Base-by-base conservation (phyloP, 2,888 invertebrate species). In the Formica aserva region DNA sequence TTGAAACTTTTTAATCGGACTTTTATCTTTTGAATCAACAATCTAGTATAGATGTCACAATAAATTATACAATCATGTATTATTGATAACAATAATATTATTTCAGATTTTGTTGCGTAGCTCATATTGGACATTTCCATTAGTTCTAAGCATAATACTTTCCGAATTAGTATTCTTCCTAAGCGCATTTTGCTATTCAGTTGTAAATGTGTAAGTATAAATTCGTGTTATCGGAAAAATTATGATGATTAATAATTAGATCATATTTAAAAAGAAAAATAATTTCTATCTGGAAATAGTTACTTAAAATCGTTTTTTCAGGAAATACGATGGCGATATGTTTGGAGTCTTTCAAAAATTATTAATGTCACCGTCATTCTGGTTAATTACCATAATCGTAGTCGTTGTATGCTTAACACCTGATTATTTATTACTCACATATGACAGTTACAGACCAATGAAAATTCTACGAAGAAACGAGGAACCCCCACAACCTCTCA, bases 341-440 rank as follows among this genome's bases (percentile, higher is more conserved):
- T 95, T 96, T 0, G 96, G 96, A 88, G 96, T 97, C 0, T 97
- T 97, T 91, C 95, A 95, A 0, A 95, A 95, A 22, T 94, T 97
- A n/a, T 82, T 97, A n/a, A 85, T 92, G 0, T 96, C 97, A 0
- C 93, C 96, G 0, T 92, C 96, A 0, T 96, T 97, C 91, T 97
- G 96, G 96, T 87, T 96, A n/a, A 92, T 96, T 22, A 96, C 96
- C 62, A 8, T 96, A 0, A 26, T 96, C 0, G 94, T 96, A 0
- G 91, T 96, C 0, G 92, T 96, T 0, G 94, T 95, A 0, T 95
- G 96, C 38, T 93, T 97, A 15, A 88, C 96, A 62, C 97, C 97
- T 0, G 97, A 97, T 93, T 95, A 94, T 55, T 83, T 94, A 29
- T 85, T 93, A 26, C 84, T 85, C 22, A 83, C 91, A 6, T 91